These are phyloP conservation scores for Pempheris klunzingeri DNA, from an alignment of 2,797 vertebrate species.

Conservation along the genomic window DNA sequence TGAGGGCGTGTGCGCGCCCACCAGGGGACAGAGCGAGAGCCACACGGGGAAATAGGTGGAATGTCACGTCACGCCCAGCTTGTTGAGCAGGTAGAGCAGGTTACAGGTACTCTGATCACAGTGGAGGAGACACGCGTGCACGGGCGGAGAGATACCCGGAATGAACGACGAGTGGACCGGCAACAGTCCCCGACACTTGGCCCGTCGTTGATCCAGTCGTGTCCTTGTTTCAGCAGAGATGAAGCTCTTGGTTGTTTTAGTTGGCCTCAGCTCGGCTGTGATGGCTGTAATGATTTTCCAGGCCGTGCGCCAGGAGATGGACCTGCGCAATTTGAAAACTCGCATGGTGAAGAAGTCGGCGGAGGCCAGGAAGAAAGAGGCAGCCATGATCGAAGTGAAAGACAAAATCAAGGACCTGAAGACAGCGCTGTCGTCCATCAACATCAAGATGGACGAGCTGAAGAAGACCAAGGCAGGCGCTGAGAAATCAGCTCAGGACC, in stretches of 20 bases:
- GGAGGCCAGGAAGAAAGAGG: slow-evolving; percentile 67
- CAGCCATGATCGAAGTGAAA: slow-evolving; percentile 56
- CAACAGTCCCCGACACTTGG: not conserved
- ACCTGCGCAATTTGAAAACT: slow-evolving; percentile 24
- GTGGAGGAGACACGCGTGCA: not conserved
- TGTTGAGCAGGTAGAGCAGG: slow-evolving; percentile 58
- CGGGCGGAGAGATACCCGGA: not conserved
- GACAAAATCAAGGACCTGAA: slow-evolving; percentile 45
- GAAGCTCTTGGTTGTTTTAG: slow-evolving; percentile 49
- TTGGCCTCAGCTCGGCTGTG: slow-evolving; percentile 44
- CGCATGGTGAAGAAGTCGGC: not conserved
- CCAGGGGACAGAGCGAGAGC: accelerated
- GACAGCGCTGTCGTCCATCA: not conserved
- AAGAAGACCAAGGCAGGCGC: slow-evolving; percentile 8
- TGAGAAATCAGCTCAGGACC: accelerated
- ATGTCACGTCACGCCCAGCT: slow-evolving; percentile 57
- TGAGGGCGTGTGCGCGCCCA: not conserved
- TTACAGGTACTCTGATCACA: not conserved
- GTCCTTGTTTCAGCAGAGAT: slow-evolving; percentile 47
- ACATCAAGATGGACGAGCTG: slow-evolving; percentile 31
- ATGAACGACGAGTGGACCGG: slow-evolving; percentile 21
- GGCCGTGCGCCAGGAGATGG: slow-evolving; percentile 75
- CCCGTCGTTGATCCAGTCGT: not conserved
- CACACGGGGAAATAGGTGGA: slow-evolving; percentile 24
- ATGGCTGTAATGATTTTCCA: slow-evolving; percentile 67